Evolutionary conservation across 2,113 vertebrate genomes (phyloP).

Genomic region (Pogona vitticeps): DNA sequence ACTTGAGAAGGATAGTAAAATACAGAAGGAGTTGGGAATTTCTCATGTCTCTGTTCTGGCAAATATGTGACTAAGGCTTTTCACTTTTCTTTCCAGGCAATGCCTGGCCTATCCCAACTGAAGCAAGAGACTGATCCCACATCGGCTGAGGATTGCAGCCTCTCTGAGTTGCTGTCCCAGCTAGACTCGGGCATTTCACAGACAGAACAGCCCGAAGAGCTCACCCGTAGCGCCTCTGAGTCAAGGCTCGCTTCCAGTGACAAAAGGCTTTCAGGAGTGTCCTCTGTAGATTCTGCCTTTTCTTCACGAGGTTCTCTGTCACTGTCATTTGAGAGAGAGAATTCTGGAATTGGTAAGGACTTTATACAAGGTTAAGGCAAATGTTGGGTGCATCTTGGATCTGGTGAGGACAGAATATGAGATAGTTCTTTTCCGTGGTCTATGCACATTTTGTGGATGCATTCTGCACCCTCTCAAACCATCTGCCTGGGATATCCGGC

Average conservation of each 20-base stretch:
- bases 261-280: constrained; percentile 95
- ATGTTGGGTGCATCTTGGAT: not conserved
- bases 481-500: not conserved
- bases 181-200: constrained; percentile 92
- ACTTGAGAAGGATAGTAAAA: not conserved
- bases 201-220: constrained; percentile 86
- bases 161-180: constrained; percentile 92
- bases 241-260: constrained; percentile 80
- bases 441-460: not conserved
- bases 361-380: not conserved
- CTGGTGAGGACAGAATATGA: not conserved
- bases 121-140: constrained; percentile 80
- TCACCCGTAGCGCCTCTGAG: constrained; percentile 82
- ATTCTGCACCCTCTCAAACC: not conserved
- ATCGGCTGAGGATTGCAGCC: constrained; percentile 90
- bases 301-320: constrained; percentile 95
- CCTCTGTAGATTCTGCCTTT: constrained; percentile 95
- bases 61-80: constrained; percentile 13
- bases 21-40: not conserved
- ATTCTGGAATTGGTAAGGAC: constrained; percentile 80
- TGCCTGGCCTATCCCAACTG: constrained; percentile 51
- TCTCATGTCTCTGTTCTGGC: not conserved
- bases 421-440: not conserved
- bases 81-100: constrained; percentile 59
- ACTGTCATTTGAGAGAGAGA: constrained; percentile 92